phyloP scores from a whole-genome alignment of 2,113 vertebrate species.

The Balaeniceps rex region DNA sequence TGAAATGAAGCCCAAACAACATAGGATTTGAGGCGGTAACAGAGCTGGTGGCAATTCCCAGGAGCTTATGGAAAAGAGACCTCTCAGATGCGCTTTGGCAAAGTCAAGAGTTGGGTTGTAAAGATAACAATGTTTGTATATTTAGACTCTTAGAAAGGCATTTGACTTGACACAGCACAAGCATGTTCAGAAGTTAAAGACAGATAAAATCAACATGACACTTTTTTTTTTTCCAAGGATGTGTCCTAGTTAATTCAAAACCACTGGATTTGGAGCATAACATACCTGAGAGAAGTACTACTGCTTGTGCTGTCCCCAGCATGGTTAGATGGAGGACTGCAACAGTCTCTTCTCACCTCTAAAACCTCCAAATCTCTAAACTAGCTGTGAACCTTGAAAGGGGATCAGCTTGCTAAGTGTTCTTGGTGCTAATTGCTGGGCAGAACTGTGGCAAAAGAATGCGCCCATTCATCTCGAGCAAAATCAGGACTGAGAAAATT shows the following conservation, averaged over 20 bases:
- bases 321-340: neutral
- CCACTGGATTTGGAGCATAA: neutral
- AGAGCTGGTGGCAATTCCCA: neutral
- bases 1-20: neutral
- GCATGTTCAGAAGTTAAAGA: neutral
- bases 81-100: rapidly evolving
- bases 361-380: neutral
- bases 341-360: neutral
- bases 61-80: neutral
- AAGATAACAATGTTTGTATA: neutral
- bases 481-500: neutral
- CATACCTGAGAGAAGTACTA: neutral
- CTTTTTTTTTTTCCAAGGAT: neutral
- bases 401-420: neutral
- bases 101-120: neutral
- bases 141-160: neutral
- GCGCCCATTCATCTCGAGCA: neutral
- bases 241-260: neutral
- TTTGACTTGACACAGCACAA: neutral
- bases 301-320: neutral
- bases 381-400: neutral
- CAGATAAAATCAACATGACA: neutral
- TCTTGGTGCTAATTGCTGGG: neutral
- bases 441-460: neutral
- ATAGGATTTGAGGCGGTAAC: neutral